Conservation (phyloP, 2,113 vertebrate genomes). For the Protobothrops mucrosquamatus region DNA sequence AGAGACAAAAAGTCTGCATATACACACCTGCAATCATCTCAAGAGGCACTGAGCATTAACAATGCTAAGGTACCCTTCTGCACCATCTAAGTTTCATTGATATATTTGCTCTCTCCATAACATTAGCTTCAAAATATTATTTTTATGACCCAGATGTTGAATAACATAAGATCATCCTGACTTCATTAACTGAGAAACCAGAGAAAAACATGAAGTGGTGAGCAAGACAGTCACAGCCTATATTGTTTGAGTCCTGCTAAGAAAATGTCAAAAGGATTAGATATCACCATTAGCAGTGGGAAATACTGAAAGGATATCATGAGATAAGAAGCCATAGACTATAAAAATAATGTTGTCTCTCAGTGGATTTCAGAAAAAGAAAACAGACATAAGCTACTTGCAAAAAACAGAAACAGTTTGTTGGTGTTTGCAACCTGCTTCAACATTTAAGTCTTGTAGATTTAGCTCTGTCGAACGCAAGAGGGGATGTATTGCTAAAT, state of each 20-base stretch:
- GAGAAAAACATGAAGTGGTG: conserved; percentile 16
- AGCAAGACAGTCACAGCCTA: conserved; percentile 31
- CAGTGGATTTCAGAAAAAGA: background rate
- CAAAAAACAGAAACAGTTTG: background rate
- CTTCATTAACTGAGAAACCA: conserved; percentile 45
- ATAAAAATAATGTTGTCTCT: background rate
- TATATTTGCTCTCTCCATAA: conserved; percentile 21
- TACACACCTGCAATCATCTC: background rate
- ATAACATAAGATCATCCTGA: conserved; percentile 54
- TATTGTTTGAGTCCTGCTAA: background rate
- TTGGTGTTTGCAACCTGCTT: background rate
- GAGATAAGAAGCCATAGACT: background rate
- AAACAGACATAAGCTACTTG: background rate
- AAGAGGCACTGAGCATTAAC: background rate
- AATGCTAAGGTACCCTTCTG: background rate
- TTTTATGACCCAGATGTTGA: conserved; percentile 46
- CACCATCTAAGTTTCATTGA: conserved; percentile 17
- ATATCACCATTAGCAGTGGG: background rate
- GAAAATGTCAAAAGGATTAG: conserved; percentile 5
- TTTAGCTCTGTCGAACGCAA: background rate
- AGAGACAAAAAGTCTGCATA: background rate
- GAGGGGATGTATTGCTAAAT: background rate
- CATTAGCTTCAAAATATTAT: conserved; percentile 34
- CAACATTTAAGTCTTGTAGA: background rate
- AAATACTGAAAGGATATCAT: background rate